phyloP scores from a whole-genome alignment of 2,113 vertebrate species.

The Eolophus roseicapilla region DNA sequence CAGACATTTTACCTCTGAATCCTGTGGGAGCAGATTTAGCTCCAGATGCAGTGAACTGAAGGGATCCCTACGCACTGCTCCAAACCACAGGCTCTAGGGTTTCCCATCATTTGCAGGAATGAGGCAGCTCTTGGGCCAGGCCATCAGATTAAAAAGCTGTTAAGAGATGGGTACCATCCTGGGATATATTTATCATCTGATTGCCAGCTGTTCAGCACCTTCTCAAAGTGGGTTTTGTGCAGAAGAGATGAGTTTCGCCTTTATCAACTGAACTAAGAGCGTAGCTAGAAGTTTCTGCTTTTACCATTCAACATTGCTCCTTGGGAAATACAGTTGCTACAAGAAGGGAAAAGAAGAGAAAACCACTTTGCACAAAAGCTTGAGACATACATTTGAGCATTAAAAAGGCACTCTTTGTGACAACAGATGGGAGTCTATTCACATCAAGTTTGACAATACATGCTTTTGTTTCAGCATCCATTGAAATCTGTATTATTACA shows the following conservation, averaged over 20 bases:
- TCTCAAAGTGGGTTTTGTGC: not conserved
- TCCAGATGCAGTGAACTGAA: not conserved
- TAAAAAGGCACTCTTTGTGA: not conserved
- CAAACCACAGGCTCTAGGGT: fast-evolving
- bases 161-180: not conserved
- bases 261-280: not conserved
- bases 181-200: not conserved
- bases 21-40: not conserved
- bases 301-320: not conserved
- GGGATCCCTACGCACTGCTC: not conserved
- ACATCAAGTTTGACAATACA: not conserved
- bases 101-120: not conserved
- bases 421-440: not conserved
- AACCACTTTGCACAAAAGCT: not conserved
- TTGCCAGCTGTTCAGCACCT: not conserved
- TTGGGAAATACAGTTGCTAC: not conserved
- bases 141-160: not conserved
- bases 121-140: not conserved
- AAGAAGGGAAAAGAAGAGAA: not conserved
- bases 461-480: not conserved
- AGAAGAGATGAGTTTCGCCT: not conserved
- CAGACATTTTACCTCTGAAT: not conserved
- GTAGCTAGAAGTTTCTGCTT: not conserved
- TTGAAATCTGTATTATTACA: not conserved
- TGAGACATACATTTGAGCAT: not conserved